phyloP scores from a whole-genome alignment of 1,140 invertebrate genomes.

The Drosophila athabasca region DNA sequence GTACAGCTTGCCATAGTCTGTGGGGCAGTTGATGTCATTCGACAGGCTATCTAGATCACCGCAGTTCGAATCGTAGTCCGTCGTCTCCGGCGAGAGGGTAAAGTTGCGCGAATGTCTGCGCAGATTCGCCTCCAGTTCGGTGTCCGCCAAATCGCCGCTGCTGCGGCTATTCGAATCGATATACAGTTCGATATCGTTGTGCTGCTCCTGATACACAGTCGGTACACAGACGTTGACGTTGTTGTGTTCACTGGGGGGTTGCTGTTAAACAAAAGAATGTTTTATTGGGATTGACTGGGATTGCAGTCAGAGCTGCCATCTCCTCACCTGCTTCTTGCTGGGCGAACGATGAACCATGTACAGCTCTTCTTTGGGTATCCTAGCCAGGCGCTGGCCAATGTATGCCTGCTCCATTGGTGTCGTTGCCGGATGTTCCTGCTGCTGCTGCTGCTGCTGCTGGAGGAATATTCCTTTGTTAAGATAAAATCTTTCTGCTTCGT shows the following conservation, averaged over 20 bases:
- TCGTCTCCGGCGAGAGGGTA: slow-evolving; percentile 96
- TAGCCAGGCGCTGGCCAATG: slow-evolving; percentile 80
- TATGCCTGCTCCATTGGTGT: slow-evolving; percentile 70
- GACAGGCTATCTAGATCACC: slow-evolving; percentile 91
- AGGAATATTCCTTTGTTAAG: no score
- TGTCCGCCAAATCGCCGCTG: slow-evolving; percentile 77
- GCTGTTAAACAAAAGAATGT: slow-evolving; percentile 12
- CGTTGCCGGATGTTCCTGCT: slow-evolving; percentile 36
- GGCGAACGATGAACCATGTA: slow-evolving; percentile 79
- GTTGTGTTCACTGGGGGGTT: slow-evolving; percentile 15
- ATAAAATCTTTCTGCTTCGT: neutral
- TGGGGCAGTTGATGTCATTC: slow-evolving; percentile 80
- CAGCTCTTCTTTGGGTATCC: slow-evolving; percentile 80
- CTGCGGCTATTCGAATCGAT: slow-evolving; percentile 82
- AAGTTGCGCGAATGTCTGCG: slow-evolving; percentile 85
- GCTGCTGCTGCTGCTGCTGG: slow-evolving; percentile 22
- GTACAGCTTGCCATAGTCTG: slow-evolving; percentile 78
- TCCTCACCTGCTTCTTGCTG: slow-evolving; percentile 66
- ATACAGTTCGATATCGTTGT: slow-evolving; percentile 82
- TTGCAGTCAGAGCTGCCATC: neutral
- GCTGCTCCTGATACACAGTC: slow-evolving; percentile 68
- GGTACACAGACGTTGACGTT: slow-evolving; percentile 9
- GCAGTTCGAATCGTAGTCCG: slow-evolving; percentile 96
- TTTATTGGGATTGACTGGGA: no score
- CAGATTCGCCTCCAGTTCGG: slow-evolving; percentile 75